phyloP scores from a whole-genome alignment of 2,888 invertebrate genomes.

The Cordilura impudica region DNA sequence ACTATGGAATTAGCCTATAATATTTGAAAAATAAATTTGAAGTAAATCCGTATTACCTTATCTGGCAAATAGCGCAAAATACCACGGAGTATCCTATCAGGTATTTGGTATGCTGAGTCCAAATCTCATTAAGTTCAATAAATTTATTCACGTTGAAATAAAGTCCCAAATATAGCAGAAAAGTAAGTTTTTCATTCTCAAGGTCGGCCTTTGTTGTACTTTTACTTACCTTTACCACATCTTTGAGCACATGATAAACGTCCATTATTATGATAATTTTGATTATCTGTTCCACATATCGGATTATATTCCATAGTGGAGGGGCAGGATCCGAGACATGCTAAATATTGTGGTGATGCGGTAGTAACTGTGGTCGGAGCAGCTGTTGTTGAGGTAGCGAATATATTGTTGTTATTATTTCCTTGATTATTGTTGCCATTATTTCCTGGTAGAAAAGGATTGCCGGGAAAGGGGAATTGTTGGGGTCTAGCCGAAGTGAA shows the following conservation, averaged over 20 bases:
- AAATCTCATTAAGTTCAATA: no score
- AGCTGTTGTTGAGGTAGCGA: conserved; percentile 15
- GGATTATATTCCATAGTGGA: conserved; percentile 76
- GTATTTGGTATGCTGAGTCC: no score
- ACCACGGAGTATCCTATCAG: no score
- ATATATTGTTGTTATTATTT: background rate
- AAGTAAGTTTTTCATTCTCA: no score
- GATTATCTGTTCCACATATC: conserved; percentile 73
- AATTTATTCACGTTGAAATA: no score
- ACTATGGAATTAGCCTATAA: no score
- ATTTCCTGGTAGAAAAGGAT: conserved; percentile 32
- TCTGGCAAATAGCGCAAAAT: no score
- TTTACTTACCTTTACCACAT: conserved; percentile 74
- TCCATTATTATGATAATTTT: conserved; percentile 72
- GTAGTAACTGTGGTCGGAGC: conserved; percentile 30
- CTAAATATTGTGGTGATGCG: conserved; percentile 68
- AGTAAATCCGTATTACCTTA: no score
- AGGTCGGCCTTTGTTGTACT: no score
- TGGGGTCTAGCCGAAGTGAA: conserved; percentile 33
- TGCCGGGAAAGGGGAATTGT: conserved; percentile 20
- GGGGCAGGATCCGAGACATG: conserved; percentile 69
- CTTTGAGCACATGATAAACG: conserved; percentile 71
- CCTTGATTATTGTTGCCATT: background rate
- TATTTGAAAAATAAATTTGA: no score
- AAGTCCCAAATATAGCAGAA: no score